Evolutionary conservation across 2,797 vertebrate species (phyloP).

Genomic region (Tolypeutes matacus): DNA sequence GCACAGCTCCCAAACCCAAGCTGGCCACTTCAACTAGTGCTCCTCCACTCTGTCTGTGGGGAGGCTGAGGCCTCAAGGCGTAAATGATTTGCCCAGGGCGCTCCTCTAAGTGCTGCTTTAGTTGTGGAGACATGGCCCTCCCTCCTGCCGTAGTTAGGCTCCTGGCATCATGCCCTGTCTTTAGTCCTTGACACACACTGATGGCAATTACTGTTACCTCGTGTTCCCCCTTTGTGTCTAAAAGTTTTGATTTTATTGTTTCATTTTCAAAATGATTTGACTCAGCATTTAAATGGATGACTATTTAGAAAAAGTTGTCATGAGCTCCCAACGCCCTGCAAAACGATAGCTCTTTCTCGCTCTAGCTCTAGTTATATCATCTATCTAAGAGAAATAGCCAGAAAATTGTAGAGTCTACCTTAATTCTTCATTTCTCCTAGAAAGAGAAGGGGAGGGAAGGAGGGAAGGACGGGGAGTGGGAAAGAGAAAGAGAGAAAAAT

Average conservation of each 20-base stretch:
- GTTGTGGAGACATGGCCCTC: not conserved
- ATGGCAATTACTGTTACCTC: not conserved
- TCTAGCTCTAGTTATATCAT: too few species aligned
- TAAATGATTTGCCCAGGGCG: fast-evolving
- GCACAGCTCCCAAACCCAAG: not conserved
- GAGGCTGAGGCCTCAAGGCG: not conserved
- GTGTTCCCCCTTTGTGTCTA: not conserved
- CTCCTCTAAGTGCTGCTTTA: not conserved
- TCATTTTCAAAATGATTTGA: not conserved
- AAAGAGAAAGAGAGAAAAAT: not conserved
- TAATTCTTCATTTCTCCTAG: not conserved
- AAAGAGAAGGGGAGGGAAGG: too few species aligned
- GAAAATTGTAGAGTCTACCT: not conserved
- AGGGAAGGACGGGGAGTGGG: not conserved
- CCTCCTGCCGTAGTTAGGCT: not conserved
- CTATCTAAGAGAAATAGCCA: not conserved
- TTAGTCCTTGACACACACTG: not conserved
- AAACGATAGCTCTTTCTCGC: not conserved
- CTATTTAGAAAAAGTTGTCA: not conserved
- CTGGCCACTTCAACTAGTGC: fast-evolving
- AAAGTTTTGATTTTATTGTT: not conserved
- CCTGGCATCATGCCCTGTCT: not conserved
- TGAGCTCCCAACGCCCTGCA: not conserved
- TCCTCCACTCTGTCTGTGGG: not conserved
- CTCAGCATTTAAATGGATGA: not conserved